These are phyloP conservation scores for Eurosta solidaginis DNA, from an alignment of 1,140 invertebrate species.

Conservation along the genomic window DNA sequence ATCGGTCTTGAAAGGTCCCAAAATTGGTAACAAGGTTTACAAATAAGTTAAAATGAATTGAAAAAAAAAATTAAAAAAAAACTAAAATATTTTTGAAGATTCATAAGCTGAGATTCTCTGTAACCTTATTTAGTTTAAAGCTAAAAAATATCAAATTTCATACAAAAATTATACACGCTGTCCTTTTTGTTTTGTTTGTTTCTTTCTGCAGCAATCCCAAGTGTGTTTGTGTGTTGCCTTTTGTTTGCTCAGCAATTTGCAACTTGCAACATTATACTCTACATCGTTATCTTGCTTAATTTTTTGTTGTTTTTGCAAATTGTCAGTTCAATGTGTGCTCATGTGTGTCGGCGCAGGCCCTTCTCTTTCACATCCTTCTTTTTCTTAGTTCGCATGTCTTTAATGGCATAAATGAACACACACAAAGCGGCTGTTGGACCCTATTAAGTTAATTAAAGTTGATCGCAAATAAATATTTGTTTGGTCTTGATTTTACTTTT, in stretches of 20 bases:
- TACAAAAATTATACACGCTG: too few species aligned
- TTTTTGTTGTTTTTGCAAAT: neutral
- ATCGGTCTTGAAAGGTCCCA: too few species aligned
- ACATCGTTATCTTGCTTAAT: neutral
- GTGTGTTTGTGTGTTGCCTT: neutral
- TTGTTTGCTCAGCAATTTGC: neutral
- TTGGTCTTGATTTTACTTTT: neutral
- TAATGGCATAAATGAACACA: neutral
- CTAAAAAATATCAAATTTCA: too few species aligned
- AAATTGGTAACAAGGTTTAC: too few species aligned
- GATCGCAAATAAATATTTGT: conserved; percentile 17
- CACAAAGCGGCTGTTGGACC: neutral
- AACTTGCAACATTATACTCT: neutral
- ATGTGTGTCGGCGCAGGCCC: neutral
- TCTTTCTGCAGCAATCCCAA: too few species aligned
- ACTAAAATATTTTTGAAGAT: too few species aligned
- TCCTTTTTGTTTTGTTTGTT: too few species aligned
- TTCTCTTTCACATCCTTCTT: neutral
- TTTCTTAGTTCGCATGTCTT: neutral
- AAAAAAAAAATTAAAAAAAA: too few species aligned
- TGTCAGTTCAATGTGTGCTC: neutral
- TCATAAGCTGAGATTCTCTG: too few species aligned
- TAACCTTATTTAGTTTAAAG: too few species aligned
- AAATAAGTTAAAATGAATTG: too few species aligned
- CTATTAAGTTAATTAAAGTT: conserved; percentile 32